phyloP scores from a whole-genome alignment of 1,140 invertebrate genomes.

The Brachionus rubens region DNA sequence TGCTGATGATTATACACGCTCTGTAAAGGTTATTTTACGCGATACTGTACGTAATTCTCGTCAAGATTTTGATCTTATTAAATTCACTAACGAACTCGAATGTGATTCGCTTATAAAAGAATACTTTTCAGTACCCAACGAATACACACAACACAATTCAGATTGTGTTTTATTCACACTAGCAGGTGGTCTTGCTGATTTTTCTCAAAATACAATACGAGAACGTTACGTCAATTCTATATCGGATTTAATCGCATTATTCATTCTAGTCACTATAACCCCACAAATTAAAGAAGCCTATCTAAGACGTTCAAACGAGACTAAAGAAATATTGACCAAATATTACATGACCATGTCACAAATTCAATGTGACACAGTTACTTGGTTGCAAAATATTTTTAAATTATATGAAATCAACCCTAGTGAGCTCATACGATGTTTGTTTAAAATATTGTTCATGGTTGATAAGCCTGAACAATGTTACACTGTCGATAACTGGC shows the following conservation, averaged over 20 bases:
- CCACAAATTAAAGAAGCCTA: slow-evolving; percentile 72
- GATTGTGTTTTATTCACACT: neutral
- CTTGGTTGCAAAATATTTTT: slow-evolving; percentile 22
- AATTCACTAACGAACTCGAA: slow-evolving; percentile 70
- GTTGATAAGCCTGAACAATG: slow-evolving; percentile 76
- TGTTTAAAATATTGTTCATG: slow-evolving; percentile 81
- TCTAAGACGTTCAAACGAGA: neutral
- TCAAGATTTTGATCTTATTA: slow-evolving; percentile 72
- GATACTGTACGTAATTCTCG: slow-evolving; percentile 82
- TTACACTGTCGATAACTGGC: slow-evolving; percentile 88
- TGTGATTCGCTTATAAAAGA: slow-evolving; percentile 58
- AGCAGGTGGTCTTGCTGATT: neutral
- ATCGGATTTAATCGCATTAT: slow-evolving; percentile 78
- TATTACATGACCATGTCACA: slow-evolving; percentile 71
- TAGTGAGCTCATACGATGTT: slow-evolving; percentile 51
- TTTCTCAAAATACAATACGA: slow-evolving; percentile 49
- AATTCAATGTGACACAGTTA: slow-evolving; percentile 72
- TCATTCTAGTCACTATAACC: slow-evolving; percentile 75
- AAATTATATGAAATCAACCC: slow-evolving; percentile 25
- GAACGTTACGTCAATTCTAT: slow-evolving; percentile 79
- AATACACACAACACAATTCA: neutral
- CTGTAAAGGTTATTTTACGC: slow-evolving; percentile 74
- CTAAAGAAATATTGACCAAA: slow-evolving; percentile 60
- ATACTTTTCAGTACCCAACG: neutral
- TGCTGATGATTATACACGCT: slow-evolving; percentile 78